A percentile compares a stretch with the other conserved stretches of the same genome.
Evolutionary conservation across 2,797 vertebrate species (phyloP).

Genomic region (Ataeniobius toweri): DNA sequence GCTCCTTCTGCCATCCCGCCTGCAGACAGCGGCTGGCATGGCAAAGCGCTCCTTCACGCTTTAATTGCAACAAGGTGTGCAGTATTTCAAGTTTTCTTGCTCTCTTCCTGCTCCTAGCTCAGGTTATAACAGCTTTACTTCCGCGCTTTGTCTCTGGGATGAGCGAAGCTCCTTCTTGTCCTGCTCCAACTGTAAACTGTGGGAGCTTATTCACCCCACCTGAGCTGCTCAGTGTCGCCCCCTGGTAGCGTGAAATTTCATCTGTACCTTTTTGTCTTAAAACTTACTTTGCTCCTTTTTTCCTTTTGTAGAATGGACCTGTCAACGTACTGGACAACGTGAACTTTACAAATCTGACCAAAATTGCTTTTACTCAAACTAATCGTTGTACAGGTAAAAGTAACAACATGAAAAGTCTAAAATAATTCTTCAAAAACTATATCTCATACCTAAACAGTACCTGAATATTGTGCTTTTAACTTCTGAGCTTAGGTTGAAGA

Average conservation of each 20-base stretch:
- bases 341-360: not conserved
- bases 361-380: not conserved
- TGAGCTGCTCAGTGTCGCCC: slow-evolving; percentile 61
- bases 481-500: not conserved
- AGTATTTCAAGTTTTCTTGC: not conserved
- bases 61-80: not conserved
- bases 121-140: slow-evolving; percentile 14
- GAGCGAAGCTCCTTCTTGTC: slow-evolving; percentile 15
- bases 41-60: slow-evolving; percentile 6
- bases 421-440: not conserved
- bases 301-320: not conserved
- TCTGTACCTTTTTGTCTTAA: not conserved
- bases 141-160: not conserved
- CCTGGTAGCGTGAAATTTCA: slow-evolving; percentile 35
- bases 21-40: slow-evolving; percentile 37
- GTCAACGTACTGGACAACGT: not conserved
- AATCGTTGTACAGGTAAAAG: no score
- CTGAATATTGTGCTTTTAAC: not conserved
- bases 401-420: not conserved
- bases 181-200: slow-evolving; percentile 7
- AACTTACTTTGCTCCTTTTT: not conserved
- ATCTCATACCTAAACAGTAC: not conserved
- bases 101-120: not conserved
- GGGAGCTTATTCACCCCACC: slow-evolving; percentile 45
- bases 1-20: slow-evolving; percentile 41